Conservation (phyloP, 92 coral and sea anemone species). For the Diadumene lineata region DNA sequence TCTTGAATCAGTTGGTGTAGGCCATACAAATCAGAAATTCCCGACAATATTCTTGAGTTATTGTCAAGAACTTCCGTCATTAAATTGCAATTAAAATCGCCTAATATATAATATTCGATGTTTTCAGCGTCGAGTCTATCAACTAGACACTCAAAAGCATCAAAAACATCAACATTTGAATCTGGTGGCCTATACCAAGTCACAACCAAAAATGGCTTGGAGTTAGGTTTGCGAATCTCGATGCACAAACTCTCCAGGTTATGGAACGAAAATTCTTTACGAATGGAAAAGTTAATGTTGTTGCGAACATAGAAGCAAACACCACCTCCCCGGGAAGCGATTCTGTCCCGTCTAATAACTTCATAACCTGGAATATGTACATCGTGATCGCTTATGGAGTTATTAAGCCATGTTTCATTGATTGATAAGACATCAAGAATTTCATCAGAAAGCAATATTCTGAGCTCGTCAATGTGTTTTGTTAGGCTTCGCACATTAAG, state of each 20-base stretch:
- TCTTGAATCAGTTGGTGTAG: slow-evolving; percentile 1
- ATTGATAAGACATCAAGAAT: slow-evolving; percentile 42
- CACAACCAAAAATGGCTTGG: slow-evolving; percentile 51
- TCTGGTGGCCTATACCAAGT: slow-evolving; percentile 63
- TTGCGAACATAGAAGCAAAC: slow-evolving; percentile 57
- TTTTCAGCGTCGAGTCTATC: slow-evolving; percentile 2
- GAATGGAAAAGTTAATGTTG: slow-evolving; percentile 16
- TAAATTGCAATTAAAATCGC: slow-evolving; percentile 8
- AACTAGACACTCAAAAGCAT: background rate
- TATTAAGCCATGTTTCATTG: slow-evolving; percentile 65
- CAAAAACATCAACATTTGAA: slow-evolving; percentile 15
- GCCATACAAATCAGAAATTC: background rate
- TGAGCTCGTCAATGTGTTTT: slow-evolving; percentile 53
- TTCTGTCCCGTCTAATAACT: slow-evolving; percentile 51
- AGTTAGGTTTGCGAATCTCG: slow-evolving; percentile 55
- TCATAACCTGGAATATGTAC: slow-evolving; percentile 52
- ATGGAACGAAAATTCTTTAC: slow-evolving; percentile 22
- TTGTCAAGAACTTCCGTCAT: background rate
- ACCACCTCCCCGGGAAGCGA: slow-evolving; percentile 47
- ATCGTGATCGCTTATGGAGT: slow-evolving; percentile 43
- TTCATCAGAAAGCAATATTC: slow-evolving; percentile 36
- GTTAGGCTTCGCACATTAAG: slow-evolving; percentile 56
- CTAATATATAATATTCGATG: background rate
- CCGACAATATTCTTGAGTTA: background rate
- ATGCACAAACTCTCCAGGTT: slow-evolving; percentile 43